These are phyloP conservation scores for Baronia brevicornis DNA, from an alignment of 2,888 invertebrate species.

Conservation along the genomic window DNA sequence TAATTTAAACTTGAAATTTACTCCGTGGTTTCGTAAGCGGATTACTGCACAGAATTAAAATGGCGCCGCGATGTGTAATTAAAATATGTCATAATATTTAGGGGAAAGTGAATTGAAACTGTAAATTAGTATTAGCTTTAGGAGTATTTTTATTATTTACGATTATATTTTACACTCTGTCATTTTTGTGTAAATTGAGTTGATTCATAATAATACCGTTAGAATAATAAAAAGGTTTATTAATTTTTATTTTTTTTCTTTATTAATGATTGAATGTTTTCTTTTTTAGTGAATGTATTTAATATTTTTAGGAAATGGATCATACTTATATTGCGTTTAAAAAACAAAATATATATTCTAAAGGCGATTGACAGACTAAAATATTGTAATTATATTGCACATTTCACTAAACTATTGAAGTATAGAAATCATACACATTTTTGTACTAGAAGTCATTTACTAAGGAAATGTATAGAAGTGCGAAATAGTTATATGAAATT, in stretches of 20 bases:
- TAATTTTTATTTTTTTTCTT: too few relatives aligned
- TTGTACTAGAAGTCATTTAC: neutral
- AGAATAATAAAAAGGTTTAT: constrained; percentile 7
- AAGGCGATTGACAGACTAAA: too few relatives aligned
- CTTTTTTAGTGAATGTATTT: constrained; percentile 19
- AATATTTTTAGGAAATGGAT: constrained; percentile 8
- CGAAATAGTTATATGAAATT: too few relatives aligned
- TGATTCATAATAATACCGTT: constrained; percentile 10
- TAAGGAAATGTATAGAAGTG: too few relatives aligned
- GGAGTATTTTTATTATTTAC: too few relatives aligned
- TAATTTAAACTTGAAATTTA: constrained; percentile 45
- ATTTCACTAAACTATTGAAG: too few relatives aligned
- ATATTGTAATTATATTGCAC: too few relatives aligned
- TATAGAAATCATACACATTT: too few relatives aligned
- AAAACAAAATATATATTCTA: too few relatives aligned
- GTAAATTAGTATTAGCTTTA: constrained; percentile 34
- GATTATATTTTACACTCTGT: too few relatives aligned
- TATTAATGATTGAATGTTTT: too few relatives aligned
- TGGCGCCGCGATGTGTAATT: constrained; percentile 50
- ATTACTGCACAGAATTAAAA: constrained; percentile 67
- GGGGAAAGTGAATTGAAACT: constrained; percentile 36
- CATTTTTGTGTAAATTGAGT: too few relatives aligned
- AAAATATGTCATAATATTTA: constrained; percentile 65
- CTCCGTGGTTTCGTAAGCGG: constrained; percentile 50
- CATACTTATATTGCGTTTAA: constrained; percentile 1